These are phyloP conservation scores for Synodontis membranacea DNA, from an alignment of 2,113 vertebrate genomes.

Conservation along the genomic window DNA sequence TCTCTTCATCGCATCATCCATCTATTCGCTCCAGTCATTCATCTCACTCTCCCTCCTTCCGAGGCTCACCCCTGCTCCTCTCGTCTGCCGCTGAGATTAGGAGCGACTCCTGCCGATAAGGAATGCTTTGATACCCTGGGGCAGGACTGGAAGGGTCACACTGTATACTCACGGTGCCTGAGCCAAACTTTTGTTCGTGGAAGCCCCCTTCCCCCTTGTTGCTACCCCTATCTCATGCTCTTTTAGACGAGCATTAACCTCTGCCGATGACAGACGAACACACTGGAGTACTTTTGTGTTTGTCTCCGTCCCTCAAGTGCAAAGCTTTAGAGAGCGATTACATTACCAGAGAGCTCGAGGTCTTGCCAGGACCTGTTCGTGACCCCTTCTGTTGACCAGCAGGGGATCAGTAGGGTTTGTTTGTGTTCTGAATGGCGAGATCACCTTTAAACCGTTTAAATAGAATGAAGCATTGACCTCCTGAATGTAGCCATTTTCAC, in stretches of 20 bases:
- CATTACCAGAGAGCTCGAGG: background rate
- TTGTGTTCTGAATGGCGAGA: no score
- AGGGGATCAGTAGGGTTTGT: background rate
- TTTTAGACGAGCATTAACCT: slow-evolving; percentile 24
- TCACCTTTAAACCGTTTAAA: background rate
- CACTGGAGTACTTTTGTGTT: slow-evolving; percentile 2
- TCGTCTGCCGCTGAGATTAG: slow-evolving; percentile 59
- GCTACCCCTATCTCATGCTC: slow-evolving; percentile 9
- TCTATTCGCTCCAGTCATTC: slow-evolving; percentile 47
- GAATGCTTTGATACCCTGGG: slow-evolving; percentile 62
- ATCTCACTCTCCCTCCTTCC: slow-evolving; percentile 46
- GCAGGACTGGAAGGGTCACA: slow-evolving; percentile 16
- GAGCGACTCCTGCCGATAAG: slow-evolving; percentile 60
- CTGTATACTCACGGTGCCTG: slow-evolving; percentile 44
- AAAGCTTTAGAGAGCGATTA: background rate
- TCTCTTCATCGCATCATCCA: slow-evolving; percentile 52
- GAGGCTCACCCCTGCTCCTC: slow-evolving; percentile 59
- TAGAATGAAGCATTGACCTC: background rate
- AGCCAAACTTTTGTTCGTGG: slow-evolving; percentile 50
- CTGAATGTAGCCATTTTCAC: background rate
- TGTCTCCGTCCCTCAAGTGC: background rate
- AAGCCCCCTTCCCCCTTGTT: slow-evolving; percentile 17
- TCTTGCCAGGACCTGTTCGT: background rate
- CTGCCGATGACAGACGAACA: slow-evolving; percentile 6
- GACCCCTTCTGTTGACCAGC: background rate